Percentiles rank a stretch among this genome's conserved stretches.
Conservation (phyloP, 64 coral and sea anemone genomes). For the Dendrophyllia cribrosa region DNA sequence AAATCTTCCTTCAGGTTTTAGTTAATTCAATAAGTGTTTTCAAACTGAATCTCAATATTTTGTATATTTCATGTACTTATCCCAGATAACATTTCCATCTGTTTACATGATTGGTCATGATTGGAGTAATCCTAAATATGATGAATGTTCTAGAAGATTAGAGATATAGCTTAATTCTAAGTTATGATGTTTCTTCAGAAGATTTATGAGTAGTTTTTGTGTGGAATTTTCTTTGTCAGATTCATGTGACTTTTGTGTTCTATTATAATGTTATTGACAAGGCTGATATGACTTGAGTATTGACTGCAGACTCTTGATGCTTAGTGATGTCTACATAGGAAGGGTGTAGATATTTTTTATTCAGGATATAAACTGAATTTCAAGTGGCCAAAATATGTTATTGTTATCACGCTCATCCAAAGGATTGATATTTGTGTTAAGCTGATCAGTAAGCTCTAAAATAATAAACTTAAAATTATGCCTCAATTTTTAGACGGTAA, state of each 20-base stretch:
- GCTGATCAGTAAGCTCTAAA: background rate
- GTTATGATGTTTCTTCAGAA: background rate
- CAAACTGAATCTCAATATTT: background rate
- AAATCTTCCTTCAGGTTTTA: no score
- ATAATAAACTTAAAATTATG: background rate
- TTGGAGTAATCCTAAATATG: background rate
- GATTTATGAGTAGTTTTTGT: background rate
- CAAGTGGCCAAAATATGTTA: no score
- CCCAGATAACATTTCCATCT: background rate
- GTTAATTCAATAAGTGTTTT: background rate
- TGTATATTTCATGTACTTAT: background rate
- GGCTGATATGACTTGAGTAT: no score
- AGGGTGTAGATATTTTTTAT: background rate
- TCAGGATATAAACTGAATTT: conserved; percentile 12
- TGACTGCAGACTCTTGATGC: background rate
- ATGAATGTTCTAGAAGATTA: conserved; percentile 1
- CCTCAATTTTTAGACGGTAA: background rate
- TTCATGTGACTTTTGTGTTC: background rate
- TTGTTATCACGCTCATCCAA: no score
- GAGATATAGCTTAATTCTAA: background rate
- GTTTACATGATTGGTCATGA: background rate
- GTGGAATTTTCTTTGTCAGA: background rate
- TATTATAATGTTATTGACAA: background rate
- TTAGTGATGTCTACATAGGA: background rate
- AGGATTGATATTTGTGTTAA: background rate